A percentile compares a stretch with the other conserved stretches of the same genome.
Evolutionary conservation across 2,797 vertebrate species (phyloP).

Genomic region (Petrocephalus schoutedeni): DNA sequence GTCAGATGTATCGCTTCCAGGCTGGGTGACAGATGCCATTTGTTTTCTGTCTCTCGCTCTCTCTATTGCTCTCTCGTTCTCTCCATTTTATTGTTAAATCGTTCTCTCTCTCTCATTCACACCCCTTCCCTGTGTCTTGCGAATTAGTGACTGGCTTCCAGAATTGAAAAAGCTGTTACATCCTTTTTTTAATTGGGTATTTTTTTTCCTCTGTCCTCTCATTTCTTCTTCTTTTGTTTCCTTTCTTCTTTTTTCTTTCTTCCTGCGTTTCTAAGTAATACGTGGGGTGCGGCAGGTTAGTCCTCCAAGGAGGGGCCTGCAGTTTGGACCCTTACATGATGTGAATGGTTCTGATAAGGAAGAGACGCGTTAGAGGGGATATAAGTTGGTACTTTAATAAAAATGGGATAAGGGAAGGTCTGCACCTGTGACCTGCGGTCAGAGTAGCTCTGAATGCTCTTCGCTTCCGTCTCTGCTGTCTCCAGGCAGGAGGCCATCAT

Average conservation of each 20-base stretch:
- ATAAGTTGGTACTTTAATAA: background rate
- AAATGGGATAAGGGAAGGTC: background rate
- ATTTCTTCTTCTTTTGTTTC: background rate
- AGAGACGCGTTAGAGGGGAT: background rate
- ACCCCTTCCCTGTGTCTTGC: background rate
- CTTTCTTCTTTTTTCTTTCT: background rate
- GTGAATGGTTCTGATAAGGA: background rate
- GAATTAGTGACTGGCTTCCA: background rate
- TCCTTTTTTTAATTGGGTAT: background rate
- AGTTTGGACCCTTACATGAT: background rate
- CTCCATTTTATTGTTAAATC: background rate
- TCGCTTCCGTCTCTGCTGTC: slow-evolving; percentile 40
- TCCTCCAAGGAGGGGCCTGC: background rate
- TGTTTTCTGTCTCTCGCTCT: slow-evolving; percentile 1
- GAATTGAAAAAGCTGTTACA: background rate
- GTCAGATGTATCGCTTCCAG: background rate
- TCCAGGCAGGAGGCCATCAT: slow-evolving; percentile 92
- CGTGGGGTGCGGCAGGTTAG: background rate
- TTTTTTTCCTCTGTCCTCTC: background rate
- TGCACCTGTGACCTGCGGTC: background rate
- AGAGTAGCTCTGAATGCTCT: background rate
- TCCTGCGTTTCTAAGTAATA: background rate
- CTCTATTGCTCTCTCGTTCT: background rate
- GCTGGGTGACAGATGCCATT: background rate
- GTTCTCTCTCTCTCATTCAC: background rate